These are phyloP conservation scores for Andrena chrysosceles DNA, from an alignment of 2,888 invertebrate genomes.

Conservation along the genomic window DNA sequence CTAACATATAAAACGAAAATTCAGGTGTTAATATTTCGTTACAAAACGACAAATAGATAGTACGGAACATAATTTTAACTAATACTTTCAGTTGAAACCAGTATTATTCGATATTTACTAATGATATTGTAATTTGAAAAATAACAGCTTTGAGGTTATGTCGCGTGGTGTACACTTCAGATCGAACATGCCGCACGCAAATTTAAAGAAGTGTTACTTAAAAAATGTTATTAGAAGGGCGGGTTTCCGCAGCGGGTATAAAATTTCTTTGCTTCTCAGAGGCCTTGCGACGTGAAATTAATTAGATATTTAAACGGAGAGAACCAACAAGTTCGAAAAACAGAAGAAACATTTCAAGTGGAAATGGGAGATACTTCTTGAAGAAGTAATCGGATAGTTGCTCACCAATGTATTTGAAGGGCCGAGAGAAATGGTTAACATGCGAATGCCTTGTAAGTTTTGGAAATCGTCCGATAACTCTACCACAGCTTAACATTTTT, in stretches of 20 bases:
- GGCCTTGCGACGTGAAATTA: neutral
- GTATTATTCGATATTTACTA: neutral
- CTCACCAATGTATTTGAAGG: conserved; percentile 76
- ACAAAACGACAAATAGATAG: neutral
- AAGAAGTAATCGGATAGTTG: neutral
- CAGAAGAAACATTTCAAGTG: conserved; percentile 12
- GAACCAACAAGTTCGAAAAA: neutral
- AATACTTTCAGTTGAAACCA: neutral
- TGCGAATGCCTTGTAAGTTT: conserved; percentile 78
- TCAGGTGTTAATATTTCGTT: neutral
- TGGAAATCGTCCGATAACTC: conserved; percentile 79
- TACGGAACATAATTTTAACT: neutral
- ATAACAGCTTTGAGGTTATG: conserved; percentile 54
- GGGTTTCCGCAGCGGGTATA: neutral
- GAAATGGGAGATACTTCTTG: neutral
- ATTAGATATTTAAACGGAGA: conserved; percentile 7
- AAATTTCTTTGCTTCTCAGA: neutral
- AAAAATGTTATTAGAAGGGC: neutral
- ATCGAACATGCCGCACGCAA: neutral
- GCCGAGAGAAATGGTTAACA: conserved; percentile 68
- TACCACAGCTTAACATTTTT: conserved; percentile 82
- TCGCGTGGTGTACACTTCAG: conserved; percentile 47
- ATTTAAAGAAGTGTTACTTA: conserved; percentile 4
- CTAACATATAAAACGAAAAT: neutral
- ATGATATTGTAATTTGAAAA: neutral